Evolutionary conservation across 2,797 vertebrate genomes (phyloP), one percentile per base, ranked within the genome.

Genomic region (Danionella dracula): DNA sequence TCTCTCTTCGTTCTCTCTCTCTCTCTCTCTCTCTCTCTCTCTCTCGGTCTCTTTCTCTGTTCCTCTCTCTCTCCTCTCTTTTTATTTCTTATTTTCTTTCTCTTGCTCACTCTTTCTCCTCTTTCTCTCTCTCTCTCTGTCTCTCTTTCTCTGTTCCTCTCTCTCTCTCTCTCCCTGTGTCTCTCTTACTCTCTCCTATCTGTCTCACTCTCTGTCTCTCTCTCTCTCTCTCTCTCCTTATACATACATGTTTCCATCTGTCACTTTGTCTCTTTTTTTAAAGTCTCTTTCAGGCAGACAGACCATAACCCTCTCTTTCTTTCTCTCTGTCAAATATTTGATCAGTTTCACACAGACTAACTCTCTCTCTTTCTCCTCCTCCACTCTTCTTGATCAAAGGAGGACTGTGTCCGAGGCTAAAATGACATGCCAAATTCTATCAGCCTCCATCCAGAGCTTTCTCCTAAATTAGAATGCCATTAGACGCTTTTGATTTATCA

Each of bases 351-450:
- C 23, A 27, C 23, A 27, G 6, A 27, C 23, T 27, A 3, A 3
- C 6, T 3, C 6, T 27, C 23, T 27, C 23, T 27, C 23, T 27
- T 27, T 27, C 23, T 27, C 6, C 23, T 27, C 23, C 23, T 27
- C 23, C 6, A 3, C 23, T 27, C 23, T 6, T 27, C 23, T 88
- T 89, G 90, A 91, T 91, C 90, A 88, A 89, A 89, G 90, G 78
- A 78, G 85, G 87, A 58, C 88, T 89, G 83, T n/a, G 23, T 15
- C 31, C 8, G 56, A 37, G 74, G 88, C 88, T 89, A 86, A 89
- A 91, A 89, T 91, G 87, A 89, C 89, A 87, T 88, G 80, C 83
- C 86, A 89, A 87, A 89, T 90, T 85, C 88, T 90, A 86, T 76
- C 85, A 87, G 82, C 85, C 88, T 79, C 79, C 82, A 76, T 63